Conservation (phyloP, 2,797 vertebrate species). For the Pseudomugil gertrudae region DNA sequence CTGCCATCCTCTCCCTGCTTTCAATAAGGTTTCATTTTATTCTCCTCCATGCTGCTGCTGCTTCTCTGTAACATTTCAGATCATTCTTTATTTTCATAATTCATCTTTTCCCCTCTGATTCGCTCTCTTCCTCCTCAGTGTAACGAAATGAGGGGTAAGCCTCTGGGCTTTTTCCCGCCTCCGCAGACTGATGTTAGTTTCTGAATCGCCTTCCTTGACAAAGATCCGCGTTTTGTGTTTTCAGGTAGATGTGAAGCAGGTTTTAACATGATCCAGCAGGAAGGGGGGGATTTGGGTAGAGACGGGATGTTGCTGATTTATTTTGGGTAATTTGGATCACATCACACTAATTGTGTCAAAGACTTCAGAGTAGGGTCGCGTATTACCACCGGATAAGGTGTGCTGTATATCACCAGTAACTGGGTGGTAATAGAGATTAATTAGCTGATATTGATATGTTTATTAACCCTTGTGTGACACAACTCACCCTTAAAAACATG, state of each 20-base stretch:
- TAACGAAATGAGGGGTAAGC: constrained; percentile 41
- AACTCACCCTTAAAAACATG: too few relatives aligned
- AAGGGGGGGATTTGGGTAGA: too few relatives aligned
- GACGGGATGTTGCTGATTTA: too few relatives aligned
- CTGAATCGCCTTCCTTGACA: constrained; percentile 46
- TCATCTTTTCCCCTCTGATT: not conserved
- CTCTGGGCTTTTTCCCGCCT: constrained; percentile 30
- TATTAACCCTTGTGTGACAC: too few relatives aligned
- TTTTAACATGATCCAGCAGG: constrained; percentile 50
- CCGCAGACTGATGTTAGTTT: constrained; percentile 55
- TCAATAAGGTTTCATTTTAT: too few relatives aligned
- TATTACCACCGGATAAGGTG: too few relatives aligned
- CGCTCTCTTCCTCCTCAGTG: constrained; percentile 10
- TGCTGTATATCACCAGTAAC: too few relatives aligned
- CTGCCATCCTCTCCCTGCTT: constrained; percentile 12
- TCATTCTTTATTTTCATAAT: not conserved
- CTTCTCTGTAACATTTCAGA: too few relatives aligned
- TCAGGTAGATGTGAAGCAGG: constrained; percentile 57
- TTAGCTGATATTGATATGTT: too few relatives aligned
- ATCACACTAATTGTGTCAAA: not conserved
- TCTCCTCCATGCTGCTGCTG: too few relatives aligned
- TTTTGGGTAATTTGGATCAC: not conserved
- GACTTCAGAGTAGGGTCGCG: not conserved
- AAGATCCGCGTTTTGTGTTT: constrained; percentile 51
- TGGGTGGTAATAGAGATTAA: too few relatives aligned